Conservation (phyloP, 2,113 vertebrate species). For the Halichoerus grypus region DNA sequence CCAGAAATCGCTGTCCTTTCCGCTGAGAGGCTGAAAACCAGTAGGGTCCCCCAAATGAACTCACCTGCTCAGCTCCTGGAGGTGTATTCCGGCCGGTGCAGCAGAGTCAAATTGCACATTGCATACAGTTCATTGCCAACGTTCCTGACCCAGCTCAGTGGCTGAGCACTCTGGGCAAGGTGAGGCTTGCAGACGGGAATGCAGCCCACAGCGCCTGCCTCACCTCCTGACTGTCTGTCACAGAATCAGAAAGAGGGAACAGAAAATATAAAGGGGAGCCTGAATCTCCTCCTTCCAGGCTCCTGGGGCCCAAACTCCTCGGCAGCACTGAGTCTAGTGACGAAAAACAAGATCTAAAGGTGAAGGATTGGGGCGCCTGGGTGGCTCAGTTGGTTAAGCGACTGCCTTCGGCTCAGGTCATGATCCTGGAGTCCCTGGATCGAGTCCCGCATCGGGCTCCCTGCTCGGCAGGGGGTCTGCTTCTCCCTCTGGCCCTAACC, state of each 20-base stretch:
- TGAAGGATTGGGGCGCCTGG: no score
- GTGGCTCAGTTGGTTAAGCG: no score
- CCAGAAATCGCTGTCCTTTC: constrained; percentile 27
- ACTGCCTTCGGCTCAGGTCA: no score
- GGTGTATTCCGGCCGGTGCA: background rate
- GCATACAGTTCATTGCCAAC: constrained; percentile 42
- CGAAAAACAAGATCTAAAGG: background rate
- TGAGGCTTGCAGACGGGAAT: background rate
- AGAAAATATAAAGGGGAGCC: background rate
- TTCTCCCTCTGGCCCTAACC: no score
- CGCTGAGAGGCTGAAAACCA: constrained; percentile 46
- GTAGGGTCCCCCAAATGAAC: constrained; percentile 58
- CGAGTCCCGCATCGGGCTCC: no score
- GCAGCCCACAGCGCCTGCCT: background rate
- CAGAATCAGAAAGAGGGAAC: background rate
- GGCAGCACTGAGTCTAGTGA: background rate
- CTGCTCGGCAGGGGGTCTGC: no score
- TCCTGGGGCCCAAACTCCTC: background rate
- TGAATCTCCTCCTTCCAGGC: background rate
- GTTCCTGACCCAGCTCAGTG: constrained; percentile 22
- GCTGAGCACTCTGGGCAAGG: background rate
- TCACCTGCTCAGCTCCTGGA: constrained; percentile 41
- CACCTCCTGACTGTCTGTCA: background rate
- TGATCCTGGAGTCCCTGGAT: no score
- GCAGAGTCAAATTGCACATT: background rate